Base-by-base conservation (phyloP, 2,888 invertebrate genomes). In the Drosophila tanythrix region DNA sequence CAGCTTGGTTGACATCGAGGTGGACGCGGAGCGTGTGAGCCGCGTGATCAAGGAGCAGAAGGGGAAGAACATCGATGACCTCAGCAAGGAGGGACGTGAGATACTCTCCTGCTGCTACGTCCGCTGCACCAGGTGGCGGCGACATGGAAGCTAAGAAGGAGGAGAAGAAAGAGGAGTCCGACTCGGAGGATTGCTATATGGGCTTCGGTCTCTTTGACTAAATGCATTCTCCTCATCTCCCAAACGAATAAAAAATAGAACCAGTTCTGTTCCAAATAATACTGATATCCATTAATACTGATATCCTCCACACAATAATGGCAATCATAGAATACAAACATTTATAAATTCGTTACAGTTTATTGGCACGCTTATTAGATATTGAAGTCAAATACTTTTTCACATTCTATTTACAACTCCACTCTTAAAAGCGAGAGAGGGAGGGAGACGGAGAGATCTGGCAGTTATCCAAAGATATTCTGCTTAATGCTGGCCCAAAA, bases 151-250 rank as follows among this genome's bases (percentile, higher is more conserved):
- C 90, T 70, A 91, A 92, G 95, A 97, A 97, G 93, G 96, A 96
- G 82, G 96, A 96, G 94, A 97, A 96, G 94, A 96, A 98, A 92
- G 97, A 96, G 85, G 98, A 96, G 89, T 95, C 96, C 21, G 97
- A 97, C 92, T 97, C 97, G 21, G 98, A 98, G 81, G 98, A 98
- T 92, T 99, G 98, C 88, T 99, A 99, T 94, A 99, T 99, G 99
- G 99, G 99, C 94, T 98, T 99, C 94, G 99, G 98, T 94, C 96
- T 98, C 83, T 97, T 98, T 93, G 97, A 97, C 94, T 98, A 97
- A 94, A 21, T 13, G 89, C 74, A 3, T 25, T 2, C 46, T 25
- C 60, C 6, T 31, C 21, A 31, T 31, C 29, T 21, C 13, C 25
- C 10, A 33, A 11, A 11, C 0, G 10, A 43, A 11, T 11, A 11